phyloP scores from a whole-genome alignment of 2,888 invertebrate genomes.

The Pilophorus perplexus region DNA sequence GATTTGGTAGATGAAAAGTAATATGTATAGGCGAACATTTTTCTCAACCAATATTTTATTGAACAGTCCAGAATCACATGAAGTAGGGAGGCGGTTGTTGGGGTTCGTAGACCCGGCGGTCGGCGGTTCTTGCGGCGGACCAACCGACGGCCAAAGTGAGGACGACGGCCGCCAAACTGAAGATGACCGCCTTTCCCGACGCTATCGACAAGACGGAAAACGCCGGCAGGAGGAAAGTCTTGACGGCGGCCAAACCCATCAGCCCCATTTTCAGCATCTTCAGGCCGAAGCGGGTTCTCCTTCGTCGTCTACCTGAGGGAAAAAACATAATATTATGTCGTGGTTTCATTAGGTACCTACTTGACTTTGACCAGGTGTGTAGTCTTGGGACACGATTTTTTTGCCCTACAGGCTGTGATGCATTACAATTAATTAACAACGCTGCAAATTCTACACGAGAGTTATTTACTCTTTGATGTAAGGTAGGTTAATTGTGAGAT shows the following conservation, averaged over 20 bases:
- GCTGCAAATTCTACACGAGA: too few species aligned
- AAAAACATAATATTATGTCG: conserved; percentile 4
- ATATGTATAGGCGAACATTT: too few species aligned
- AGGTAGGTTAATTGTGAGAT: too few species aligned
- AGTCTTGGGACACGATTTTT: too few species aligned
- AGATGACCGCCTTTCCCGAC: conserved; percentile 47
- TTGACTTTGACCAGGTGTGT: too few species aligned
- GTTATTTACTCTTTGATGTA: too few species aligned
- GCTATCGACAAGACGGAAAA: conserved; percentile 46
- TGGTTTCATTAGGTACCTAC: too few species aligned
- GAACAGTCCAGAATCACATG: conserved; percentile 7
- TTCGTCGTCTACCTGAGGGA: conserved; percentile 22
- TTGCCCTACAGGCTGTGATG: too few species aligned
- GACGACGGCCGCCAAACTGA: conserved; percentile 37
- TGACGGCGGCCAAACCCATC: conserved; percentile 43
- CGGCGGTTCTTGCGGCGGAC: conserved; percentile 21
- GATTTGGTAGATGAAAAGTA: too few species aligned
- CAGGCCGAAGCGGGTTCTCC: conserved; percentile 7
- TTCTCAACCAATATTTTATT: too few species aligned
- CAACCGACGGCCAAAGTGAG: conserved; percentile 24
- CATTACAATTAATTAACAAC: not conserved
- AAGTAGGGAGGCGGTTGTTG: not conserved
- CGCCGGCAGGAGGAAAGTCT: conserved; percentile 35
- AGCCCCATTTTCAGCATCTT: conserved; percentile 47
- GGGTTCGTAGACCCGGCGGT: conserved; percentile 13